These are phyloP conservation scores for Falco punctatus DNA, from an alignment of 2,113 vertebrate species.

Conservation along the genomic window DNA sequence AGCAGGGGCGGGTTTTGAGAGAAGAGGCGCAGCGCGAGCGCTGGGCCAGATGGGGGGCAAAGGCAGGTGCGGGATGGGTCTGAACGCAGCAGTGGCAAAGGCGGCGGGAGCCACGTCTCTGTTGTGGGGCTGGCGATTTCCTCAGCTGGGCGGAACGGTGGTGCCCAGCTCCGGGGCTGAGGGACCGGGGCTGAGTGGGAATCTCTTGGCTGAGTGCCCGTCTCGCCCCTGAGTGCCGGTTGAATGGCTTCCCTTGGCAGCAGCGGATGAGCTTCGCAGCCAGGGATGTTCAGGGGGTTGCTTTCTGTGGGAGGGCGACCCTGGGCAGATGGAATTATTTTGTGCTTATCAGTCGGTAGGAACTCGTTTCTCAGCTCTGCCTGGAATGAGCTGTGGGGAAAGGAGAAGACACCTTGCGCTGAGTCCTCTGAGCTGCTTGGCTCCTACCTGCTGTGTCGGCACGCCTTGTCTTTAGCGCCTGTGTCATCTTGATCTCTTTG, in stretches of 20 bases:
- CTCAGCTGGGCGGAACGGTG: not conserved
- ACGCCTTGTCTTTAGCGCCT: accelerated
- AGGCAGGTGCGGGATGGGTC: not conserved
- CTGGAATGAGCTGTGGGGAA: not conserved
- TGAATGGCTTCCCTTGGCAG: not conserved
- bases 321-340: not conserved
- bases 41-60: not conserved
- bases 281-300: not conserved
- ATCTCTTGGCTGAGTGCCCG: not conserved
- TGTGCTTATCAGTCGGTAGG: not conserved
- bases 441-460: no score
- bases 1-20: not conserved
- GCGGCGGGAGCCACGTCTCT: not conserved
- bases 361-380: not conserved
- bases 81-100: accelerated
- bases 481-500: no score
- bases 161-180: not conserved
- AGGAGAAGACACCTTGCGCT: accelerated
- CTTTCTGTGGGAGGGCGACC: no score
- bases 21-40: not conserved
- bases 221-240: accelerated
- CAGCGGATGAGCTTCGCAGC: not conserved
- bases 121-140: not conserved
- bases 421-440: not conserved
- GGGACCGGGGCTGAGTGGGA: not conserved